phyloP scores from a whole-genome alignment of 2,113 vertebrate species.

The Carlito syrichta region DNA sequence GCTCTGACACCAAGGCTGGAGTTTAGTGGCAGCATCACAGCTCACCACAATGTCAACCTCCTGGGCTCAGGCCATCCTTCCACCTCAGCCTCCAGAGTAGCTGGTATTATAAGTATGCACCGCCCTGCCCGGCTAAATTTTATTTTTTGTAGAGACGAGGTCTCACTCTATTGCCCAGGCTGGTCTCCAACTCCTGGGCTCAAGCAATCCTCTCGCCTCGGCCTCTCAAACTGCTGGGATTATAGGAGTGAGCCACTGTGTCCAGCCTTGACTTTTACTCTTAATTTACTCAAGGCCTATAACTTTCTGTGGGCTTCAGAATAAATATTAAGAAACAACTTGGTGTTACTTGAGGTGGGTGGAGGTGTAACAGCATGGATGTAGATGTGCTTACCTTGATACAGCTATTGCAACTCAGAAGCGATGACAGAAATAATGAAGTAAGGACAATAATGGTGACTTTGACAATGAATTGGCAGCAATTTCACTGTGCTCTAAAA shows the following conservation, averaged over 20 bases:
- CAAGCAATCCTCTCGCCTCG: too few species aligned
- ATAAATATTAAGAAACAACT: background rate
- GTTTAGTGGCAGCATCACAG: too few species aligned
- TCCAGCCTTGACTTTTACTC: background rate
- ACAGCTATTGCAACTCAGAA: background rate
- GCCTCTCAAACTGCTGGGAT: too few species aligned
- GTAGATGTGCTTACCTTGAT: background rate
- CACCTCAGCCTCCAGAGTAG: background rate
- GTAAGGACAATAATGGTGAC: slow-evolving; percentile 25
- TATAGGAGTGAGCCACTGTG: too few species aligned
- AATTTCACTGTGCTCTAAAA: slow-evolving; percentile 69
- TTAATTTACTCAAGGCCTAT: background rate
- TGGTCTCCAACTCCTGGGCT: too few species aligned
- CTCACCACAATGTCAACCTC: background rate
- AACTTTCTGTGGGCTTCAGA: background rate
- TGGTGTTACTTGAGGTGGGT: background rate
- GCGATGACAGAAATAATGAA: slow-evolving; percentile 19
- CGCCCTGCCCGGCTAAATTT: background rate
- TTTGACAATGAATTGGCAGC: slow-evolving; percentile 68
- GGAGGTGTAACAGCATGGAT: background rate
- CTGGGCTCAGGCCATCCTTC: background rate
- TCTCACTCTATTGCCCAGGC: too few species aligned
- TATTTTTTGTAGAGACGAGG: background rate
- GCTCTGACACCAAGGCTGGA: too few species aligned
- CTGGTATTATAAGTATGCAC: background rate